Conservation (phyloP, 2,797 vertebrate genomes). For the Takifugu rubripes region DNA sequence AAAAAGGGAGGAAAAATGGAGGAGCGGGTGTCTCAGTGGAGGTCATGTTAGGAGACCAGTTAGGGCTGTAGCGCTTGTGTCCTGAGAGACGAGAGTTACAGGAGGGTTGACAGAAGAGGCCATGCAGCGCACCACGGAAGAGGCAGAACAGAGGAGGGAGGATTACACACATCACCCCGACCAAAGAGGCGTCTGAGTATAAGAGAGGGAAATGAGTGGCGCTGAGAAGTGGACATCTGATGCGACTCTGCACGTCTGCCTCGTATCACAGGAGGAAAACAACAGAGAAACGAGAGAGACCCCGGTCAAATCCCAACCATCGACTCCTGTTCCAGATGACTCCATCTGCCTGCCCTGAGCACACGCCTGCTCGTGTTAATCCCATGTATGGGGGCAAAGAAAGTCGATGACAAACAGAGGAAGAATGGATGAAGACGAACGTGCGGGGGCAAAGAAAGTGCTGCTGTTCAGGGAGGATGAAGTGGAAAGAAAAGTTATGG, state of each 20-base stretch:
- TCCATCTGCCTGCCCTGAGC: slow-evolving; percentile 1
- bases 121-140: slow-evolving; percentile 1
- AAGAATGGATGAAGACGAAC: background rate
- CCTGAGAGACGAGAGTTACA: too few relatives aligned
- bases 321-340: slow-evolving; percentile 6
- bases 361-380: slow-evolving; percentile 5
- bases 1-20: slow-evolving; percentile 1
- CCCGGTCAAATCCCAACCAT: slow-evolving; percentile 3
- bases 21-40: background rate
- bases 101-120: slow-evolving; percentile 17
- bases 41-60: too few relatives aligned
- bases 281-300: background rate
- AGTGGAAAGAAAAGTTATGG: slow-evolving; percentile 53
- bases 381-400: slow-evolving; percentile 9
- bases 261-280: slow-evolving; percentile 4
- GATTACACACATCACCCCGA: background rate
- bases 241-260: slow-evolving; percentile 15
- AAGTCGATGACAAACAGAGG: slow-evolving; percentile 2
- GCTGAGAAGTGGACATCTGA: slow-evolving; percentile 22
- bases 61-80: too few relatives aligned
- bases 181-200: background rate
- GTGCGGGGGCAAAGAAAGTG: slow-evolving; percentile 23
- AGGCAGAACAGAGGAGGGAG: background rate
- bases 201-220: slow-evolving; percentile 4
- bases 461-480: slow-evolving; percentile 21